Base-by-base conservation (phyloP, 2,797 vertebrate genomes). In the Pseudochirops corinnae region DNA sequence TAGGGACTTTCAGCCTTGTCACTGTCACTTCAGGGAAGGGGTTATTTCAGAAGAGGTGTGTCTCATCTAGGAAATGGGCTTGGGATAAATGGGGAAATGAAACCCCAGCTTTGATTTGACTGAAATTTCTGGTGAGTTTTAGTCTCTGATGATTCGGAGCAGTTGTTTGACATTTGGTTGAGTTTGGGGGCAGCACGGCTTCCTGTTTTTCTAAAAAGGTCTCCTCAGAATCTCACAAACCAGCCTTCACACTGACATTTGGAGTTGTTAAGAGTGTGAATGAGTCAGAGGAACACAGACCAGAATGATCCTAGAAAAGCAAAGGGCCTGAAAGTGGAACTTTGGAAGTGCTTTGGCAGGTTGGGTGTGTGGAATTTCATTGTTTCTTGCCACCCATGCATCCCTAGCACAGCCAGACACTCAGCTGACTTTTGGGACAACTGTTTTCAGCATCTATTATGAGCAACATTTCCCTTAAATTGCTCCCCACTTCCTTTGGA, bases 171-270 rank as follows among this genome's bases (percentile, higher is more conserved):
- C 3, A 14, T 94, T 93, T 5, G 16, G 91, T 58, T 87, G 87
- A 92, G 58, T 96, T 91, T 94, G 3, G 62, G 91, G 92, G 53
- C 52, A 90, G 14, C 39, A 46, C 6, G 57, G 90, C 87, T 93
- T 96, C 93, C 90, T 87, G 90, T 53, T 94, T 93, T 92, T 97
- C 95, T 94, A 62, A 82, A 74, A 93, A 56, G 92, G 39, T 52
- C 91, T 39, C n/a, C 92, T 91, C 92, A 87, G 94, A 93, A 91
- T 96, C 92, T 93, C 92, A 93, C 56, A 74, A 93, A 93, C 94
- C 94, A 50, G 95, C 93, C 92, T 96, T 96, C 95, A 18, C 60
- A 56, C 93, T 93, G 97, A 96, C 97, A 97, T 95, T 96, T 96
- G 97, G 93, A 96, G 93, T 33, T 94, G 67, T 82, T 82, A 46